Evolutionary conservation across 2,888 invertebrate species (phyloP).

Genomic region (Isoperla grammatica): DNA sequence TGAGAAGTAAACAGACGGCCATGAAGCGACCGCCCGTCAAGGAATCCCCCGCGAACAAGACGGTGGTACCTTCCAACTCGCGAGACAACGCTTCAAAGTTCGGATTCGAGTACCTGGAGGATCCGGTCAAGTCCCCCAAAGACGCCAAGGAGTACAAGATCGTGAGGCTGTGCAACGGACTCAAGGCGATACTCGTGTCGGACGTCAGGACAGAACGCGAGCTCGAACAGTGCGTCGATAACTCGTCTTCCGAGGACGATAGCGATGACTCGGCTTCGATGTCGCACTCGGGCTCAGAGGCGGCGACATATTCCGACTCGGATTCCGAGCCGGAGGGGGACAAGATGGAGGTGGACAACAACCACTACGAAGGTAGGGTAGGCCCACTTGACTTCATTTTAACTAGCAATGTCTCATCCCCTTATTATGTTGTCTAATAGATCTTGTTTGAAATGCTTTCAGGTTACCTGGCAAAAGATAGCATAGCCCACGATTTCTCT

Average conservation of each 20-base stretch:
- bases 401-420: no score
- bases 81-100: slow-evolving; percentile 6
- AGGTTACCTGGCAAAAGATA: no score
- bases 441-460: no score
- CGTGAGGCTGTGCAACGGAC: slow-evolving; percentile 61
- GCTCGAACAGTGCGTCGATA: slow-evolving; percentile 1
- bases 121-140: slow-evolving; percentile 65
- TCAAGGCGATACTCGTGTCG: slow-evolving; percentile 66
- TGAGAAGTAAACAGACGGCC: no score
- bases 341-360: slow-evolving; percentile 7
- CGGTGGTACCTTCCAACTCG: slow-evolving; percentile 17
- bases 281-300: no score
- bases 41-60: slow-evolving; percentile 4
- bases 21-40: no score
- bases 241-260: slow-evolving; percentile 5
- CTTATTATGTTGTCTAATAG: no score
- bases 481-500: no score
- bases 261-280: neutral
- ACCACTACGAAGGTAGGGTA: no score
- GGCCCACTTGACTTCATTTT: no score
- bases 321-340: slow-evolving; percentile 31
- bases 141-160: slow-evolving; percentile 77
- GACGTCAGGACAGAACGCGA: slow-evolving; percentile 45
- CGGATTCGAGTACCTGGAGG: slow-evolving; percentile 38
- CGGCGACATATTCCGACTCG: neutral